phyloP scores from a whole-genome alignment of 1,140 invertebrate species.

The Neodiprion pinetum region DNA sequence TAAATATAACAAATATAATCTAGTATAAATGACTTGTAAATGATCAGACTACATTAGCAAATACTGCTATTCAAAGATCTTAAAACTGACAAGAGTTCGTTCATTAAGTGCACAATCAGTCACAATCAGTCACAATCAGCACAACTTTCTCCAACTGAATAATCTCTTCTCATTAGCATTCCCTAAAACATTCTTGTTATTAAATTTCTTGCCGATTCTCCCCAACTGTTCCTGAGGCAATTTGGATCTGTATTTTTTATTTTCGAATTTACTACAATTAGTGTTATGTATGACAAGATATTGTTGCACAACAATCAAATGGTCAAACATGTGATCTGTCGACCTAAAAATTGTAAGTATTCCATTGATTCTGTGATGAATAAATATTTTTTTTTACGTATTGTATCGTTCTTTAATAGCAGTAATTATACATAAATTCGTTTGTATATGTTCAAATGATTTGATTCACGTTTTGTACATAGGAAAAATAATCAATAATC shows the following conservation, averaged over 20 bases:
- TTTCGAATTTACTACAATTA: background rate
- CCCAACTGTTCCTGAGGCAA: background rate
- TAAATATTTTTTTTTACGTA: constrained; percentile 15
- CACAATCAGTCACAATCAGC: no score
- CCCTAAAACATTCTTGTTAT: no score
- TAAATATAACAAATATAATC: background rate
- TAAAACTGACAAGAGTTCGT: no score
- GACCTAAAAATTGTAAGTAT: constrained; percentile 14
- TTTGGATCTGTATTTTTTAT: background rate
- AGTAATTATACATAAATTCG: background rate
- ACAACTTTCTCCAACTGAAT: background rate
- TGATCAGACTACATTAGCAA: background rate
- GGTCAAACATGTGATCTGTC: background rate
- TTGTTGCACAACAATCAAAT: background rate
- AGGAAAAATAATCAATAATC: no score
- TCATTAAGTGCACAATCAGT: background rate
- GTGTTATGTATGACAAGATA: background rate
- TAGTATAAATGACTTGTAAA: background rate
- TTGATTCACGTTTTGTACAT: background rate
- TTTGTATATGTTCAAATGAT: background rate
- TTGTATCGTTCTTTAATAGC: background rate
- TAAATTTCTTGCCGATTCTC: background rate
- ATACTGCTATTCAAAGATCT: background rate
- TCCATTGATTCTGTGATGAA: constrained; percentile 18
- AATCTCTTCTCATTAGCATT: background rate